Evolutionary conservation across 1,140 invertebrate species (phyloP).

Genomic region (Copidosoma floridanum): DNA sequence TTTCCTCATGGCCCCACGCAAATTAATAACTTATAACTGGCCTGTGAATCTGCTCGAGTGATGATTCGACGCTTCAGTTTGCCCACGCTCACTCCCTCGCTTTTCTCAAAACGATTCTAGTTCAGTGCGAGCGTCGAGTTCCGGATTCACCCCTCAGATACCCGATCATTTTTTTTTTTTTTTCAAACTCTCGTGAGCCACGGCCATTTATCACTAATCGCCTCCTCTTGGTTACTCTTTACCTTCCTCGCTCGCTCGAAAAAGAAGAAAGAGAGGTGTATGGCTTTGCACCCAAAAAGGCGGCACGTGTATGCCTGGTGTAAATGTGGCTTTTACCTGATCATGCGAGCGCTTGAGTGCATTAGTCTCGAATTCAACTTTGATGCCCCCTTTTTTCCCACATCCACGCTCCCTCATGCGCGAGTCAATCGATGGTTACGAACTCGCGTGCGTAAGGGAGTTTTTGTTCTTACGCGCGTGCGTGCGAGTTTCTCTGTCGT

Average conservation of each 20-base stretch:
- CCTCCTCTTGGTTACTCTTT: too few species aligned
- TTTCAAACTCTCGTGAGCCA: too few species aligned
- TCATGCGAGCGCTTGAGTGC: neutral
- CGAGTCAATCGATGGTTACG: neutral
- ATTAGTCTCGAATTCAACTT: conserved; percentile 2
- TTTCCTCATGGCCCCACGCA: too few species aligned
- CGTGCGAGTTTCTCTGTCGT: neutral
- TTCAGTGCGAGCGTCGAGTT: too few species aligned
- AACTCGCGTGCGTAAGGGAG: too few species aligned
- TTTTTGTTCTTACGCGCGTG: too few species aligned
- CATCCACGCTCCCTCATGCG: neutral
- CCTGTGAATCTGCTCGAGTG: neutral
- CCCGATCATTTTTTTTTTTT: neutral
- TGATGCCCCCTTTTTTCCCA: conserved; percentile 12
- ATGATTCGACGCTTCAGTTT: neutral
- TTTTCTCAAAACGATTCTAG: too few species aligned
- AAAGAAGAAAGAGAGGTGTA: too few species aligned
- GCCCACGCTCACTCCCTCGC: neutral
- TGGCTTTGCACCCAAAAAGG: too few species aligned
- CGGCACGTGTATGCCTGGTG: conserved; percentile 7
- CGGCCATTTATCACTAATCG: conserved; percentile 13
- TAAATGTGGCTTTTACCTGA: conserved; percentile 10
- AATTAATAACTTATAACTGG: conserved; percentile 15
- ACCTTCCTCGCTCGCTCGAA: neutral
- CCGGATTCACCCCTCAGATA: neutral